Conservation (phyloP, 2,888 invertebrate genomes). For the Papilio protenor region DNA sequence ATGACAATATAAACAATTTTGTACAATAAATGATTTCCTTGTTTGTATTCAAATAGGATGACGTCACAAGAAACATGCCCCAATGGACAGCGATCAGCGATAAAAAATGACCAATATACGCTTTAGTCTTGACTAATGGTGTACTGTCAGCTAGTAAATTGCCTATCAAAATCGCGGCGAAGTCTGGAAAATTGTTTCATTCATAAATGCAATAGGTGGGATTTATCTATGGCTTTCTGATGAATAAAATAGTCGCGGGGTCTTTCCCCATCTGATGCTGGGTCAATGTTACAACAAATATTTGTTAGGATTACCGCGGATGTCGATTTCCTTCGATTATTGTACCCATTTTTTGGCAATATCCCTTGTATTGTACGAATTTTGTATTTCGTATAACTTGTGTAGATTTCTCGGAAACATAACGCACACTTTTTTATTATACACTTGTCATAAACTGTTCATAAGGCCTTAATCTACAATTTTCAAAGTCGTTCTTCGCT, state of each 20-base stretch:
- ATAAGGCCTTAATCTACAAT: not conserved
- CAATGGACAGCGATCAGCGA: constrained; percentile 64
- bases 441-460: not conserved
- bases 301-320: constrained; percentile 56
- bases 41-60: constrained; percentile 51
- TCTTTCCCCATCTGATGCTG: constrained; percentile 65
- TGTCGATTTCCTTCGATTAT: constrained; percentile 24
- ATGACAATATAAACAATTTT: not conserved
- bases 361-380: not conserved
- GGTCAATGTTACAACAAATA: constrained; percentile 61
- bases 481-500: not conserved
- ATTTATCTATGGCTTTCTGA: constrained; percentile 73
- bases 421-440: too few relatives aligned
- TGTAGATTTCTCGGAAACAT: too few relatives aligned
- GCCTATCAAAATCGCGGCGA: constrained; percentile 75
- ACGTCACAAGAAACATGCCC: constrained; percentile 58
- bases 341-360: not conserved
- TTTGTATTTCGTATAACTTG: not conserved
- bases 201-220: constrained; percentile 77
- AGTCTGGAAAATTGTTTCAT: constrained; percentile 82
- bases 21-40: constrained; percentile 32
- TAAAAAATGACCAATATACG: constrained; percentile 78
- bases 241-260: constrained; percentile 73
- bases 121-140: constrained; percentile 78
- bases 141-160: constrained; percentile 74